Conservation (phyloP, 2,113 vertebrate genomes). For the Rafetus swinhoei region DNA sequence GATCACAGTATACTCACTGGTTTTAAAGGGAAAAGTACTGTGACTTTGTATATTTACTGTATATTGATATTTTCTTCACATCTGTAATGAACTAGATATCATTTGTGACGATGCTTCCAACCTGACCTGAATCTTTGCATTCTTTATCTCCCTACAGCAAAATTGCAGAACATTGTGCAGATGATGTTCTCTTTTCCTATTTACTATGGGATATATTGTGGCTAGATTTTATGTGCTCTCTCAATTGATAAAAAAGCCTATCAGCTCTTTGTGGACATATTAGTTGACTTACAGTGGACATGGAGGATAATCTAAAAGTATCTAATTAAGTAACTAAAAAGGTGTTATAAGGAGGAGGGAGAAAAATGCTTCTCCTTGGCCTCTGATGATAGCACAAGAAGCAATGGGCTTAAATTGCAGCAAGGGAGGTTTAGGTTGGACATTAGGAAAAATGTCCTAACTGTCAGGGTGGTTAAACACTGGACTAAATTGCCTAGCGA, state of each 20-base stretch:
- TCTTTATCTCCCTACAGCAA: not conserved
- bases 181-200: not conserved
- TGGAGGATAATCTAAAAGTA: no score
- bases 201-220: not conserved
- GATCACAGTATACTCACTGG: constrained; percentile 35
- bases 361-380: no score
- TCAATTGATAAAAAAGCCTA: not conserved
- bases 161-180: not conserved
- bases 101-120: constrained; percentile 4
- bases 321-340: no score
- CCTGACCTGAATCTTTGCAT: not conserved
- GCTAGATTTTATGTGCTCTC: not conserved
- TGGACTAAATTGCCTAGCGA: no score
- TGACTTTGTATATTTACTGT: constrained; percentile 16
- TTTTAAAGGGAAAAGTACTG: constrained; percentile 60
- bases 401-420: no score
- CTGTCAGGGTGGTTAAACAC: no score
- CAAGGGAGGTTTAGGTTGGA: no score
- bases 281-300: not conserved
- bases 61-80: constrained; percentile 43
- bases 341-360: no score
- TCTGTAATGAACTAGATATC: constrained; percentile 34
- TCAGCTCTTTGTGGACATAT: not conserved
- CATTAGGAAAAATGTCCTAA: no score
- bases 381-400: no score